Percentiles rank a stretch among this genome's conserved stretches.
Evolutionary conservation across 2,113 vertebrate species (phyloP).

Genomic region (Polypterus bichir): DNA sequence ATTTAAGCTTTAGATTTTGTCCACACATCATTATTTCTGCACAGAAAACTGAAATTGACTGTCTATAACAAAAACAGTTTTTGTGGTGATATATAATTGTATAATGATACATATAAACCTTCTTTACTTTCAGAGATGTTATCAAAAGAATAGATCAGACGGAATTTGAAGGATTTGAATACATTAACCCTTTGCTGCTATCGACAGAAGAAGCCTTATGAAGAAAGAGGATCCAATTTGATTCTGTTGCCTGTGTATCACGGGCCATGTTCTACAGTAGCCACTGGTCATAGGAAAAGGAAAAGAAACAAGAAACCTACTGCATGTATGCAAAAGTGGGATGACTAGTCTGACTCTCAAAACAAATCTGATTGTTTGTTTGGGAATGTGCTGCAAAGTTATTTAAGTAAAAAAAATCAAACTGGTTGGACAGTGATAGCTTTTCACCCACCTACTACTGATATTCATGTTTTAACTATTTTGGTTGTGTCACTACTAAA

Average conservation of each 20-base stretch:
- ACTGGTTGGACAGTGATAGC: constrained; percentile 38
- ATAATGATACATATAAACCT: too few relatives aligned
- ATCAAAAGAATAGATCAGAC: constrained; percentile 98
- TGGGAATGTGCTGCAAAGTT: constrained; percentile 35
- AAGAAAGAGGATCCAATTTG: constrained; percentile 35
- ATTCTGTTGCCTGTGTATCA: constrained; percentile 28
- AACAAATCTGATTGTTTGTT: constrained; percentile 38
- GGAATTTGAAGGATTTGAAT: constrained; percentile 96
- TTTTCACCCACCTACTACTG: constrained; percentile 37
- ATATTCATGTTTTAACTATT: constrained; percentile 15
- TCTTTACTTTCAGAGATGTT: constrained; percentile 62
- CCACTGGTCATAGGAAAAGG: too few relatives aligned
- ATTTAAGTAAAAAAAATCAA: constrained; percentile 13
- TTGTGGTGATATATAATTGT: too few relatives aligned
- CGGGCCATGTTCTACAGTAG: too few relatives aligned
- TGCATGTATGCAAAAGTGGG: constrained; percentile 61
- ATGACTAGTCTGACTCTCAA: constrained; percentile 36
- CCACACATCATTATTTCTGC: too few relatives aligned
- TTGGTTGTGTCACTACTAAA: constrained; percentile 31
- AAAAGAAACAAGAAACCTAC: constrained; percentile 10
- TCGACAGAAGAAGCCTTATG: constrained; percentile 89
- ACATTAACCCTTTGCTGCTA: constrained; percentile 92
- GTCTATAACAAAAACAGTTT: too few relatives aligned
- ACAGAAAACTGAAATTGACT: too few relatives aligned
- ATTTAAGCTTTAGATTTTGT: too few relatives aligned